phyloP scores from a whole-genome alignment of 2,113 vertebrate genomes.

The Falcunculus frontatus region DNA sequence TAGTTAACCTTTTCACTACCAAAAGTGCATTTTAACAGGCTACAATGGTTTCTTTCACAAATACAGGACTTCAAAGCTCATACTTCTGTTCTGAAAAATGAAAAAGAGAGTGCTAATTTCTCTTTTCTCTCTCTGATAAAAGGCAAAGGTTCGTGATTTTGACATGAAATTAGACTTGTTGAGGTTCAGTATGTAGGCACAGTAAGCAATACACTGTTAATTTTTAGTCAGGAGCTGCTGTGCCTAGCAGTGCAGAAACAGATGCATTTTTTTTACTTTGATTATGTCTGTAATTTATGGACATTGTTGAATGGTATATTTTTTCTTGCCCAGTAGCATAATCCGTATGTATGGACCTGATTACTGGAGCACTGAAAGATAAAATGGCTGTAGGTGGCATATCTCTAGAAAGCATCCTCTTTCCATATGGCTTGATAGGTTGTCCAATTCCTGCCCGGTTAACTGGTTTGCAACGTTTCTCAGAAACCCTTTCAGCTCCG shows the following conservation, averaged over 20 bases:
- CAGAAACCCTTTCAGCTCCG: not conserved
- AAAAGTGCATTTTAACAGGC: conserved; percentile 37
- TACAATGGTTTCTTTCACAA: not conserved
- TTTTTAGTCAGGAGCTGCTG: not conserved
- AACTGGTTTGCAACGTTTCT: not conserved
- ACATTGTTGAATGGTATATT: not conserved
- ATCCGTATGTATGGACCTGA: not conserved
- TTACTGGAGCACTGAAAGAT: not conserved
- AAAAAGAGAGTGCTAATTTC: conserved; percentile 8
- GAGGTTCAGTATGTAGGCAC: not conserved
- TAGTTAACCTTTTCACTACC: conserved; percentile 70
- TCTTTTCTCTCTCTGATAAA: not conserved
- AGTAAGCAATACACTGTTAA: not conserved
- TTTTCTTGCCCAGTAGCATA: not conserved
- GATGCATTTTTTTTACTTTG: not conserved
- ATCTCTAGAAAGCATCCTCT: conserved; percentile 25
- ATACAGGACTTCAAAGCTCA: conserved; percentile 24
- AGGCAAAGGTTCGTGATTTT: not conserved
- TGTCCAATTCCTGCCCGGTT: not conserved
- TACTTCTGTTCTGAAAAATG: conserved; percentile 16
- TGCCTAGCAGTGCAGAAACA: not conserved
- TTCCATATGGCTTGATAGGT: not conserved
- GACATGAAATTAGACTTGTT: not conserved
- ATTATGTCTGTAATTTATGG: not conserved
- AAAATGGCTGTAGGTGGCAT: not conserved